Base-by-base conservation (phyloP, 2,797 vertebrate species). In the Falco columbarius region DNA sequence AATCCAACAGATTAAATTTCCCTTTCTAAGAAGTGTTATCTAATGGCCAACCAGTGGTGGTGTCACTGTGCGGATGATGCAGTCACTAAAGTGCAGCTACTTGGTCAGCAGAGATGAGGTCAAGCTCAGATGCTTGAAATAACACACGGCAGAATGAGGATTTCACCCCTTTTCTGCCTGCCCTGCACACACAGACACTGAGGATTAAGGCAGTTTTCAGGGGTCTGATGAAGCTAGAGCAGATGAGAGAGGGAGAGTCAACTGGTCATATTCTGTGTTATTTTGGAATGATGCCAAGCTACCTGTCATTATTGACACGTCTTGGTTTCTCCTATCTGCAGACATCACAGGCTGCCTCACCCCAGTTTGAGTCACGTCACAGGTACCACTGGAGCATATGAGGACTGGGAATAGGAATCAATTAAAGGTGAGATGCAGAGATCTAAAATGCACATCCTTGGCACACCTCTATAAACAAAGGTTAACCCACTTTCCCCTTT, bases 1-100 rank as follows among this genome's bases (percentile, higher is more conserved):
- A 91, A 95, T 77, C 56, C 42, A 56, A 12, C 1, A 85, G 92
- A 93, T 92, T 87, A 81, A 58, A 76, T 95, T 82, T 89, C 90
- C 49, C 54, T 86, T 95, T 92, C 90, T 80, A 77, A 93, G 86
- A 93, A 95, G 67, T 6, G n/a, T 68, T 86, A 73, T 20, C 83
- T 76, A 67, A 61, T 3, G 7, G 14, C 38, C 90, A 93, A 73
- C 18, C 47, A 70, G 20, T 17, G 20, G 32, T 90, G 83, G 74
- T 59, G 59, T 87, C 86, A 89, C 36, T 4, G 2, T 29, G 32
- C 52, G 63, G 77, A 76, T 40, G 40, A 79, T 30, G 15, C 2
- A 18, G 63, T 67, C 72, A 20, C 26, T 47, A 4, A 65, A 67
- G 30, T 46, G 40, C 40, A 74, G 36, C 19, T 67, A 34, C 40